Conservation (phyloP, 1,140 invertebrate genomes). For the Eueides isabella region DNA sequence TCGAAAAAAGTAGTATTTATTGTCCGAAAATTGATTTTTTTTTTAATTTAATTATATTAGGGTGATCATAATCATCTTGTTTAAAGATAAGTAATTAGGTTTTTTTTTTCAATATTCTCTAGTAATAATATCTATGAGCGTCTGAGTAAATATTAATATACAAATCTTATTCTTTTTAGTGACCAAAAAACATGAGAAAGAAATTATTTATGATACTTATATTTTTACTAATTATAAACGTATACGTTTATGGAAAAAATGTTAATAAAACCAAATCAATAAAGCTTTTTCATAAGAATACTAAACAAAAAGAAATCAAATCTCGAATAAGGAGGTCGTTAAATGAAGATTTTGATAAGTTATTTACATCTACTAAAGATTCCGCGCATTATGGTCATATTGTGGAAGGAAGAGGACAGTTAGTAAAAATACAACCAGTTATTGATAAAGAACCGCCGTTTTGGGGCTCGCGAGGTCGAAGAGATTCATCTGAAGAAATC, state of each 20-base stretch:
- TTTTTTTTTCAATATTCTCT: background rate
- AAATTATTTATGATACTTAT: constrained; percentile 49
- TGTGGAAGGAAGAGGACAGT: constrained; percentile 19
- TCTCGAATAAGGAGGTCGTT: constrained; percentile 58
- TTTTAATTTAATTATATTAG: no score
- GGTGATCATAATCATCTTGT: no score
- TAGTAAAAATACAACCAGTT: constrained; percentile 28
- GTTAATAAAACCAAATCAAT: constrained; percentile 55
- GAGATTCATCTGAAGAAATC: constrained; percentile 57
- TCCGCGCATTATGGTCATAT: constrained; percentile 13
- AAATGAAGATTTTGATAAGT: constrained; percentile 39
- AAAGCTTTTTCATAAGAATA: constrained; percentile 43
- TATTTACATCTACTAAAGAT: constrained; percentile 29
- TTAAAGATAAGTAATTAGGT: no score
- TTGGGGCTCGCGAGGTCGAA: constrained; percentile 64
- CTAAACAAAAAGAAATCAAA: constrained; percentile 44
- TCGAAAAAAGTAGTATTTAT: background rate
- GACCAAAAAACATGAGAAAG: constrained; percentile 47
- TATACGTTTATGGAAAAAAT: constrained; percentile 54
- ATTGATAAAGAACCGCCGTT: constrained; percentile 58
- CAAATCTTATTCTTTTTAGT: no score
- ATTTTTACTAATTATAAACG: constrained; percentile 53
- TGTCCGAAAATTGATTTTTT: background rate
- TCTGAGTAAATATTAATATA: no score
- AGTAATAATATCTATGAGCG: no score